Conservation (phyloP, 1,140 invertebrate species). For the Archegozetes longisetosus region DNA sequence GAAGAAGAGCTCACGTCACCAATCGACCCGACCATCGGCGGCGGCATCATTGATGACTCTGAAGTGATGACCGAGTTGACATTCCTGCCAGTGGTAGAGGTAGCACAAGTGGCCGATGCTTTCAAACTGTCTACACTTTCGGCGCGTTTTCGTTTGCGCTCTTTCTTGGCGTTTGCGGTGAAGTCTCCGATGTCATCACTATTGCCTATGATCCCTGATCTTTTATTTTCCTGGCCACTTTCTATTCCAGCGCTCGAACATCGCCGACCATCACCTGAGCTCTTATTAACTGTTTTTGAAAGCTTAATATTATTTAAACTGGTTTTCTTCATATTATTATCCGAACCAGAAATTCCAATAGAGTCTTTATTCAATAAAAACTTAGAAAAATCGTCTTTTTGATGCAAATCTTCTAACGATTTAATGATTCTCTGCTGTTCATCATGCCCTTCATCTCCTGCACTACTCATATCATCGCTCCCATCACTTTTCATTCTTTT, state of each 20-base stretch:
- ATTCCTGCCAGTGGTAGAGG: neutral
- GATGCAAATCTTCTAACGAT: slow-evolving; percentile 14
- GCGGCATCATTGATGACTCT: slow-evolving; percentile 46
- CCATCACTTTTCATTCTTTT: slow-evolving; percentile 13
- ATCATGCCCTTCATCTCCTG: slow-evolving; percentile 10
- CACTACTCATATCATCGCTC: slow-evolving; percentile 16
- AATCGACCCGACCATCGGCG: slow-evolving; percentile 24
- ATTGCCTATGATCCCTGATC: slow-evolving; percentile 11
- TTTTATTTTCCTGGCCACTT: slow-evolving; percentile 15
- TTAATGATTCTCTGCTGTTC: slow-evolving; percentile 14
- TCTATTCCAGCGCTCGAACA: slow-evolving; percentile 18
- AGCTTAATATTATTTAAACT: neutral
- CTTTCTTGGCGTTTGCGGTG: slow-evolving; percentile 38
- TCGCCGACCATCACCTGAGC: slow-evolving; percentile 18
- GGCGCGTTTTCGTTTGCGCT: slow-evolving; percentile 45
- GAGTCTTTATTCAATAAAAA: slow-evolving; percentile 4
- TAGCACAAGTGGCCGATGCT: neutral
- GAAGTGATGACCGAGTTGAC: neutral
- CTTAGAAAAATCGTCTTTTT: slow-evolving; percentile 4
- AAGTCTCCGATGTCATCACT: slow-evolving; percentile 33
- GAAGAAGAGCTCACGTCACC: slow-evolving; percentile 5
- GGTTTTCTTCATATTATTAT: neutral
- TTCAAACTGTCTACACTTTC: slow-evolving; percentile 24
- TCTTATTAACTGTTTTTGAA: neutral
- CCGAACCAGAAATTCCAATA: neutral